These are phyloP conservation scores for Melieria picta DNA, from an alignment of 2,888 invertebrate genomes.

Conservation along the genomic window DNA sequence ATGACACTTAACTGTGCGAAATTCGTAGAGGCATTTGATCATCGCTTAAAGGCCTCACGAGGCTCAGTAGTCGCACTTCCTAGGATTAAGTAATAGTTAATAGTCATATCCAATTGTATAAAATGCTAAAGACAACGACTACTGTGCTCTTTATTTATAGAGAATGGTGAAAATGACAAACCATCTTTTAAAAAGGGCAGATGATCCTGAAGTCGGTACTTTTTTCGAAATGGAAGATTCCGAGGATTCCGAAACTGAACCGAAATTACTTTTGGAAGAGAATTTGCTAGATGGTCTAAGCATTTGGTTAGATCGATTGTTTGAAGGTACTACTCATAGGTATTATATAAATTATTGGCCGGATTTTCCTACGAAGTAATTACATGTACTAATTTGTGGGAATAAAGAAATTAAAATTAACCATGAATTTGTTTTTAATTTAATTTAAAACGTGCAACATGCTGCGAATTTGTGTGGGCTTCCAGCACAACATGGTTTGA, in stretches of 20 bases:
- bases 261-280: constrained; percentile 73
- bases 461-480: too few relatives aligned
- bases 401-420: too few relatives aligned
- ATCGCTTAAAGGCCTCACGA: too few relatives aligned
- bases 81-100: too few relatives aligned
- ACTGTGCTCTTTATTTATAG: constrained; percentile 59
- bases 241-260: constrained; percentile 70
- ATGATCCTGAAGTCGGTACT: constrained; percentile 83
- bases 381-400: not conserved
- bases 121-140: too few relatives aligned
- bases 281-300: constrained; percentile 90
- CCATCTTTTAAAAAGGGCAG: constrained; percentile 67
- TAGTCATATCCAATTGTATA: too few relatives aligned
- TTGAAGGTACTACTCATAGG: constrained; percentile 95
- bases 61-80: too few relatives aligned
- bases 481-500: too few relatives aligned
- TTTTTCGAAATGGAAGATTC: constrained; percentile 85
- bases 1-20: too few relatives aligned
- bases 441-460: too few relatives aligned
- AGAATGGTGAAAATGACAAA: constrained; percentile 78
- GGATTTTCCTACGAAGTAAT: constrained; percentile 87
- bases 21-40: too few relatives aligned
- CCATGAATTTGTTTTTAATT: too few relatives aligned
- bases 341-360: constrained; percentile 99
- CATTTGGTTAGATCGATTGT: constrained; percentile 96